These are phyloP conservation scores for Falcunculus frontatus DNA, from an alignment of 2,113 vertebrate species.

Conservation along the genomic window DNA sequence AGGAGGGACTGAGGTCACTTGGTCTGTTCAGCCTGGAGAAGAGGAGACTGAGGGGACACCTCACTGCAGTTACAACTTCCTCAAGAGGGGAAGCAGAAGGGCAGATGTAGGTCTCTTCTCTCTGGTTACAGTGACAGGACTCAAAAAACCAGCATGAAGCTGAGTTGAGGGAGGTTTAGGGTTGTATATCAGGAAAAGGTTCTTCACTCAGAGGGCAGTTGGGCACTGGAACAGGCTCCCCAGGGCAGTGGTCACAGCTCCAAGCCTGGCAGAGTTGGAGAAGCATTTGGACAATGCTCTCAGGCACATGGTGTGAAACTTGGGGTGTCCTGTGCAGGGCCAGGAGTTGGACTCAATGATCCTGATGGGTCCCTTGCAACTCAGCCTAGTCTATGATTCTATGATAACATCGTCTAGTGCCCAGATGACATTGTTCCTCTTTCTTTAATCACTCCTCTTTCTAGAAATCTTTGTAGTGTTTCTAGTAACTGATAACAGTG, in stretches of 20 bases:
- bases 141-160: neutral
- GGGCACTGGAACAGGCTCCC: neutral
- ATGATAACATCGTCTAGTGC: neutral
- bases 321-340: neutral
- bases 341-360: neutral
- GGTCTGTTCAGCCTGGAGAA: neutral
- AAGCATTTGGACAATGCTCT: accelerated
- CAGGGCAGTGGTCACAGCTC: neutral
- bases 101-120: too few species aligned
- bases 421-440: neutral
- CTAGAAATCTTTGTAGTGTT: neutral
- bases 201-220: accelerated
- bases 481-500: neutral
- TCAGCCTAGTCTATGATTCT: neutral
- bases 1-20: neutral
- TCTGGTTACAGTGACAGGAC: neutral
- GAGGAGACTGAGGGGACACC: neutral
- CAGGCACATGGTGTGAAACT: neutral
- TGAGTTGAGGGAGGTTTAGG: neutral
- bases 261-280: neutral
- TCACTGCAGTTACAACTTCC: accelerated
- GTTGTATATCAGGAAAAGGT: neutral
- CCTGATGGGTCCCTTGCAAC: neutral
- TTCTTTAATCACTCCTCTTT: neutral
- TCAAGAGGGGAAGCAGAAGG: accelerated